Conservation (phyloP, 1,140 invertebrate species). For the Drosophila carrolli region DNA sequence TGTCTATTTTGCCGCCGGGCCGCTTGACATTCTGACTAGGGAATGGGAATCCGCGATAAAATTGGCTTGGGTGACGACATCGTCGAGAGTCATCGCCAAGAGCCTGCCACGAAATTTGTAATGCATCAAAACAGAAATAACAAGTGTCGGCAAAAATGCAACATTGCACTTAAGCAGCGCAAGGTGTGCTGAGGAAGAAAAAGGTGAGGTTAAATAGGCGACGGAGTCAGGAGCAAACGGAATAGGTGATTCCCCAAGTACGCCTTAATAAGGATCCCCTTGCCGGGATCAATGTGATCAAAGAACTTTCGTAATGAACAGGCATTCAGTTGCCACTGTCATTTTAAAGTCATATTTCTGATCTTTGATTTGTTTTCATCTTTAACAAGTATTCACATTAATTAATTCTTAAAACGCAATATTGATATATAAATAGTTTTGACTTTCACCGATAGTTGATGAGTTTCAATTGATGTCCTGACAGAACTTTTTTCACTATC, state of each 20-base stretch:
- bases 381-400: no score
- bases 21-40: background rate
- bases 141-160: constrained; percentile 10
- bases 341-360: background rate
- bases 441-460: no score
- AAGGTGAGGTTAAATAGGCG: background rate
- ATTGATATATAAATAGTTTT: no score
- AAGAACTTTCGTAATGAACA: background rate
- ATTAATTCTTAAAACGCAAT: no score
- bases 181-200: background rate
- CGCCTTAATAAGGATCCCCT: background rate
- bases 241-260: constrained; percentile 2
- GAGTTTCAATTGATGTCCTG: no score
- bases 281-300: background rate
- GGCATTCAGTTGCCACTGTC: background rate
- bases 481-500: no score
- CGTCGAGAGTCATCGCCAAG: constrained; percentile 7
- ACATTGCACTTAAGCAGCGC: constrained; percentile 1
- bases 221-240: background rate
- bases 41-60: background rate
- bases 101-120: constrained; percentile 8
- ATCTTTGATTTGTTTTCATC: background rate
- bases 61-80: constrained; percentile 7
- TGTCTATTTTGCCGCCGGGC: constrained; percentile 2
- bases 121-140: constrained; percentile 15